phyloP scores from a whole-genome alignment of 2,888 invertebrate genomes.

The Nezara viridula region DNA sequence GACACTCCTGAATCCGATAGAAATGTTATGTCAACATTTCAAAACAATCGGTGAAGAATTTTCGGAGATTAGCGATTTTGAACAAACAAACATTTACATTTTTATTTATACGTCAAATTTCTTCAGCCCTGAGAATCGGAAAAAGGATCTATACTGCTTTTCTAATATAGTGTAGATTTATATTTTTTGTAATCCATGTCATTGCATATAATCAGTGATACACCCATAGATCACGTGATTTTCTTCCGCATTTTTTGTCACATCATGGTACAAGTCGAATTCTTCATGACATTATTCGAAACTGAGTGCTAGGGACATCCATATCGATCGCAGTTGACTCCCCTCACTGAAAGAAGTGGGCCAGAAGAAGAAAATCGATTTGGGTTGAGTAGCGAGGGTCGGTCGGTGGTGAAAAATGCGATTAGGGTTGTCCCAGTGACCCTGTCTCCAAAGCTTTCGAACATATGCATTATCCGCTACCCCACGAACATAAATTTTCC shows the following conservation, averaged over 20 bases:
- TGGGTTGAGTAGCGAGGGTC: not conserved
- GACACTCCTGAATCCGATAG: no score
- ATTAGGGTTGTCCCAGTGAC: slow-evolving; percentile 53
- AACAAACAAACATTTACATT: no score
- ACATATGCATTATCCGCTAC: not conserved
- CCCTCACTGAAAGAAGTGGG: slow-evolving; percentile 38
- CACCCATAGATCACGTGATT: not conserved
- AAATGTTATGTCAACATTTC: no score
- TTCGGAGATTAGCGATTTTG: no score
- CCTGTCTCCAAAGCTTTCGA: not conserved
- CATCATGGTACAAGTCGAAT: no score
- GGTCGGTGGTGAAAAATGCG: slow-evolving; percentile 50
- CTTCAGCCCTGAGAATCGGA: no score
- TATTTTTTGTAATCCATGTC: no score
- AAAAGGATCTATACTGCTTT: no score
- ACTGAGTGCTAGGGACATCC: not conserved
- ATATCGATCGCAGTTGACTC: slow-evolving; percentile 6
- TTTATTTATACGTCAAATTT: no score
- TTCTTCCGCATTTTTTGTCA: not conserved
- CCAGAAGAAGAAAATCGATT: slow-evolving; percentile 56
- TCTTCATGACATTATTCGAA: no score
- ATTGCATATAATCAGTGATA: not conserved
- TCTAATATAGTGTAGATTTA: no score
- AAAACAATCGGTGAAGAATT: no score
- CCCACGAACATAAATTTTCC: not conserved